A percentile compares a stretch with the other conserved stretches of the same genome.
These are phyloP conservation scores for Pandemis corylana DNA, from an alignment of 2,888 invertebrate genomes.

Conservation along the genomic window DNA sequence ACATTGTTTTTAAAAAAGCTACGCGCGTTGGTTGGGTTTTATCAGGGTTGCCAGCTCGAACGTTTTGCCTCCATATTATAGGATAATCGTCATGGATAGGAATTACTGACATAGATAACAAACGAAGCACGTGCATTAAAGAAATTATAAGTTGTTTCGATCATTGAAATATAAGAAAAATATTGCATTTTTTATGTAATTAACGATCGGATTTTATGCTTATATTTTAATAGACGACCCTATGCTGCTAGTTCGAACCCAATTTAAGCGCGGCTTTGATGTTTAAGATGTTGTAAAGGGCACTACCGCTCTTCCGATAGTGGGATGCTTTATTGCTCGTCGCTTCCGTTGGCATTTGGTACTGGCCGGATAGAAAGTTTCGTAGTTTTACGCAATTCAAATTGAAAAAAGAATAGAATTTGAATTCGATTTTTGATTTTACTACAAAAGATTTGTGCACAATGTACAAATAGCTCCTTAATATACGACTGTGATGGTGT, in stretches of 20 bases:
- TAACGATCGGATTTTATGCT: too few relatives aligned
- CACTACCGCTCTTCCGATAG: slow-evolving; percentile 36
- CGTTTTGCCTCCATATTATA: background rate
- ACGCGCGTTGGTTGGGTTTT: slow-evolving; percentile 1
- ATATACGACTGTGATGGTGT: too few relatives aligned
- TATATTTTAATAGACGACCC: background rate
- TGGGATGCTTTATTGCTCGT: slow-evolving; percentile 29
- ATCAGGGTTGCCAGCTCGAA: background rate
- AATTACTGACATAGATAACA: too few relatives aligned
- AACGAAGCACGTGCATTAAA: background rate
- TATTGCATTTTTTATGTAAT: background rate
- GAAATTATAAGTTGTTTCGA: background rate
- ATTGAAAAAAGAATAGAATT: background rate
- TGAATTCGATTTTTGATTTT: background rate
- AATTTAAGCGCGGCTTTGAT: slow-evolving; percentile 50
- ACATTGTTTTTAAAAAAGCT: slow-evolving; percentile 29
- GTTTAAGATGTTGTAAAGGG: slow-evolving; percentile 48
- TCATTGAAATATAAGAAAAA: too few relatives aligned
- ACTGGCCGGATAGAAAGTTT: slow-evolving; percentile 7
- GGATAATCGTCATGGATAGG: background rate
- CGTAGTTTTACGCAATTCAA: background rate
- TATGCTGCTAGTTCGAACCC: slow-evolving; percentile 33
- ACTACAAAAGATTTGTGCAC: too few relatives aligned
- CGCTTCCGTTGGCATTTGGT: slow-evolving; percentile 30
- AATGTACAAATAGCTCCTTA: too few relatives aligned